Evolutionary conservation across 2,113 vertebrate species (phyloP).

Genomic region (Paedocypris sp.): DNA sequence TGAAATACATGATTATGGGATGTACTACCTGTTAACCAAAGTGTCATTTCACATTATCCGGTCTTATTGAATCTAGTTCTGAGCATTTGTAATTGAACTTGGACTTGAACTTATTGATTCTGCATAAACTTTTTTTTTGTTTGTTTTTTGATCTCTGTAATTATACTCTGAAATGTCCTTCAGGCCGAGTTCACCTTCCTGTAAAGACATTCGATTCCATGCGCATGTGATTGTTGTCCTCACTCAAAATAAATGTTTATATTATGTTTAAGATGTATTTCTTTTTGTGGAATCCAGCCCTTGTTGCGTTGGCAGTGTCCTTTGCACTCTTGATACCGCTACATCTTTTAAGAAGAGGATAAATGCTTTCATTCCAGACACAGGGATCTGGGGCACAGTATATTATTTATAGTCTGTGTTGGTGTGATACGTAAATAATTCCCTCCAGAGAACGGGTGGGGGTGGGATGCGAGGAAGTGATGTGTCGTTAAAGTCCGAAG

Average conservation of each 20-base stretch:
- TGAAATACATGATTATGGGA: too few relatives aligned
- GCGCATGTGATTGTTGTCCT: too few relatives aligned
- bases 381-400: conserved; percentile 40
- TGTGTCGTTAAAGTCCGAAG: conserved; percentile 48
- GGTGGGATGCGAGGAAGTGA: conserved; percentile 31
- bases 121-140: neutral
- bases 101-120: too few relatives aligned
- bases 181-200: neutral
- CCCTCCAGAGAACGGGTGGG: conserved; percentile 37
- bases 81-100: too few relatives aligned
- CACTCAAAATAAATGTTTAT: too few relatives aligned
- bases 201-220: neutral
- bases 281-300: neutral
- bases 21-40: neutral
- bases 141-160: too few relatives aligned
- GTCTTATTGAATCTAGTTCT: conserved; percentile 15
- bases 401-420: conserved; percentile 52
- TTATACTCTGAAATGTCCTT: neutral
- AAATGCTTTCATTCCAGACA: conserved; percentile 38
- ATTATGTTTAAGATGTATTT: neutral
- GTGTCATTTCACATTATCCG: conserved; percentile 12
- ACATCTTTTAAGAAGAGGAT: conserved; percentile 31
- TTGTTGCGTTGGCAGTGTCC: neutral
- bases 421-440: conserved; percentile 54
- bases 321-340: conserved; percentile 14